Percentiles rank a stretch among this genome's conserved stretches.
Evolutionary conservation across 2,797 vertebrate species (phyloP).

Genomic region (Glossophaga mutica): DNA sequence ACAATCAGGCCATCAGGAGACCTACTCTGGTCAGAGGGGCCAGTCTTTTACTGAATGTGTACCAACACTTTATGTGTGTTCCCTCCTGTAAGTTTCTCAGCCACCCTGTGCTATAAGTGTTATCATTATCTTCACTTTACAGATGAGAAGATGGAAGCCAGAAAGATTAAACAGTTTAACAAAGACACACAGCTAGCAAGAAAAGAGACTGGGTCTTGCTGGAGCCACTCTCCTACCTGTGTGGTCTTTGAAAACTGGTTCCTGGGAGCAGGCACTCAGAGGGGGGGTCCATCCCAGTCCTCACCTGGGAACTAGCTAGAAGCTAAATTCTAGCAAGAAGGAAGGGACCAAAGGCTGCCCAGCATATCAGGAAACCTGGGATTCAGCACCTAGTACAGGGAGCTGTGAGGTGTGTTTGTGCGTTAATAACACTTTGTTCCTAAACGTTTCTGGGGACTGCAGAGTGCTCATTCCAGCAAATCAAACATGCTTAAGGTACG

Average conservation of each 20-base stretch:
- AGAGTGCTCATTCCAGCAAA: neutral
- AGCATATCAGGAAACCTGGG: neutral
- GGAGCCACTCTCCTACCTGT: neutral
- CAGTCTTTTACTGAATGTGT: neutral
- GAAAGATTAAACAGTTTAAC: conserved; percentile 13
- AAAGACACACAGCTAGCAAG: neutral
- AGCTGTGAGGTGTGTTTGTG: neutral
- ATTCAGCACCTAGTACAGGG: neutral
- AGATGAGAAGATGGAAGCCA: neutral
- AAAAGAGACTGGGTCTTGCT: neutral
- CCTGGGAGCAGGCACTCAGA: neutral
- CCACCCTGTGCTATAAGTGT: neutral
- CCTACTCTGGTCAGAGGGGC: neutral
- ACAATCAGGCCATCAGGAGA: neutral
- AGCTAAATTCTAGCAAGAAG: neutral
- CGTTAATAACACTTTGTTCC: conserved; percentile 23
- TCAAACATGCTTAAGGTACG: neutral
- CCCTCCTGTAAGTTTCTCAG: neutral
- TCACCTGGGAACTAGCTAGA: neutral
- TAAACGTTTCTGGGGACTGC: conserved; percentile 4
- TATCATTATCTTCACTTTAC: neutral
- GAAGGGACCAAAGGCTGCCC: neutral
- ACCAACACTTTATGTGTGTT: neutral
- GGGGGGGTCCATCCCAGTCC: neutral
- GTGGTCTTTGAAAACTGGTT: neutral